Evolutionary conservation across 2,113 vertebrate genomes (phyloP), one percentile per base, ranked within the genome.

Genomic region (Myxocyprinus asiaticus): DNA sequence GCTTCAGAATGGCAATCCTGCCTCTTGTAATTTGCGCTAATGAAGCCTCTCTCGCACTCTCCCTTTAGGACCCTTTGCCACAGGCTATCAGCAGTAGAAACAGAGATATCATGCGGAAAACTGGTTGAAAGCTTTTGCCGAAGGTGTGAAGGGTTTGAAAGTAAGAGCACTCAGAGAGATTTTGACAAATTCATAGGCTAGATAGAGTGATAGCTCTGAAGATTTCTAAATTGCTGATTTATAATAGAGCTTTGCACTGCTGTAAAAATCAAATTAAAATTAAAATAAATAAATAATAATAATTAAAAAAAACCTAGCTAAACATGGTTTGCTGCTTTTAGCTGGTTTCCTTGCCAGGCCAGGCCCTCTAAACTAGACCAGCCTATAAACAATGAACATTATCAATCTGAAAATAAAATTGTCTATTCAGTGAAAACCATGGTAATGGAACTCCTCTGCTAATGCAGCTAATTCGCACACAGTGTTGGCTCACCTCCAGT

Each of bases 11-110:
- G 66, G 15, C 56, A 81, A 50, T 67, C 47, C 1, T 8, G 67
- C 53, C 11, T n/a, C 4, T 61, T 33, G 22, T 33, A 33, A 47
- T 61, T 55, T 51, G 47, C 22, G 53, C 69, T 62, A 82, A 77
- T 65, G 66, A 43, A 67, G 22, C 72, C 17, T 67, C 48, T 51
- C 15, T 44, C 33, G 63, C 48, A 14, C 43, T 15, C 6, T 64
- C 42, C 72, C 45, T 14, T 50, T 72, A 69, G 9, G 68, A 44
- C 4, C 10, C 42, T 70, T 51, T 58, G 15, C 51, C 11, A 22
- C 9, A 10, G 70, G n/a, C 56, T 44, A 11, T 7, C 22, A 51
- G 17, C 2, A 11, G 55, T 2, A 12, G 9, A 4, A 10, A 15
- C 42, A n/a, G 44, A 75, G 53, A 45, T 22, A 61, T 62, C 22